These are phyloP conservation scores for Belgica antarctica DNA, from an alignment of 2,888 invertebrate genomes.

Conservation along the genomic window DNA sequence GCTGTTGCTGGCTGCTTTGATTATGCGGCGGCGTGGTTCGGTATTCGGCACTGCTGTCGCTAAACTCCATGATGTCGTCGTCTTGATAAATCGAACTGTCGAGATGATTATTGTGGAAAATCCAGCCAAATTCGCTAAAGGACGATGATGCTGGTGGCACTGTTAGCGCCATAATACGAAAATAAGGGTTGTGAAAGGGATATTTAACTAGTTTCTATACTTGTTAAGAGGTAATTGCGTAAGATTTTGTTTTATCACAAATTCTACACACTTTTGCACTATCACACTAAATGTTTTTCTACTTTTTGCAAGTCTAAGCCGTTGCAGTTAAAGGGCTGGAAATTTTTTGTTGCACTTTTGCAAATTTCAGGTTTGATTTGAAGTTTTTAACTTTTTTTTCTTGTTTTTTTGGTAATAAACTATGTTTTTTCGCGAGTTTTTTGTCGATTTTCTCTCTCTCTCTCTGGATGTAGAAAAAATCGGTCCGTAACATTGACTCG, in stretches of 20 bases:
- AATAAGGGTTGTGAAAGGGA: too few relatives aligned
- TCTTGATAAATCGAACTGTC: constrained; percentile 38
- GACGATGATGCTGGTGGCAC: constrained; percentile 34
- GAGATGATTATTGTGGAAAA: constrained; percentile 35
- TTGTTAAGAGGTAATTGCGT: not conserved
- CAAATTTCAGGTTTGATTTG: constrained; percentile 1
- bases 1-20: not conserved
- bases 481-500: too few relatives aligned
- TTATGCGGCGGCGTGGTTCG: not conserved
- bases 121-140: constrained; percentile 30
- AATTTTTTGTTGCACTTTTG: not conserved
- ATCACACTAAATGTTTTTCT: too few relatives aligned
- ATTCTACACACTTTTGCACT: not conserved
- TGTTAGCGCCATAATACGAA: constrained; percentile 25
- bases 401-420: constrained; percentile 1
- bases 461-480: too few relatives aligned
- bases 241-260: constrained; percentile 20
- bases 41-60: constrained; percentile 37
- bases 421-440: not conserved
- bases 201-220: not conserved
- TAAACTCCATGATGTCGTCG: constrained; percentile 38
- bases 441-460: not conserved
- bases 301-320: too few relatives aligned
- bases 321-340: too few relatives aligned
- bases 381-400: not conserved